phyloP scores from a whole-genome alignment of 2,113 vertebrate species.

The Platycercus adscitus region DNA sequence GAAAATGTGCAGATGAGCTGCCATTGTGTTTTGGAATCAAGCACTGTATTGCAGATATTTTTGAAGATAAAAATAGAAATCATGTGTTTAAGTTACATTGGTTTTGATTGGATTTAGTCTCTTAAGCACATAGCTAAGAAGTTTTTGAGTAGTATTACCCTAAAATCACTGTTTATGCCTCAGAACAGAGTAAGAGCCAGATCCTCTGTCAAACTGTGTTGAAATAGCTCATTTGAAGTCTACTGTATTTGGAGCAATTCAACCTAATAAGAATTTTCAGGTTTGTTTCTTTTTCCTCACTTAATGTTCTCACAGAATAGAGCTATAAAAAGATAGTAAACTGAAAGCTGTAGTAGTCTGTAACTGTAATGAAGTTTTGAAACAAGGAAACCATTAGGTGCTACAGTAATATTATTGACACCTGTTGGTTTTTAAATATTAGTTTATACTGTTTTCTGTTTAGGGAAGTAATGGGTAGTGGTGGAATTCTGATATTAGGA shows the following conservation, averaged over 20 bases:
- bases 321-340: background rate
- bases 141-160: background rate
- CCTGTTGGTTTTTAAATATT: background rate
- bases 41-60: background rate
- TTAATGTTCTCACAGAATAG: background rate
- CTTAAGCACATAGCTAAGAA: background rate
- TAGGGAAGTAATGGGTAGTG: background rate
- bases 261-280: background rate
- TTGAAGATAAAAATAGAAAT: background rate
- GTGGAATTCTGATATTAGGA: background rate
- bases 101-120: background rate
- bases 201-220: background rate
- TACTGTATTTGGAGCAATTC: background rate
- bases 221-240: background rate
- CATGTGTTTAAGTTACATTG: background rate
- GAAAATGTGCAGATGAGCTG: background rate
- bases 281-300: background rate
- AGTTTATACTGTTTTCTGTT: background rate
- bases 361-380: background rate
- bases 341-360: background rate
- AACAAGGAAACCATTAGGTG: background rate
- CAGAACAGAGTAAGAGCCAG: background rate
- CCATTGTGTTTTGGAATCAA: background rate
- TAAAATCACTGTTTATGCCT: background rate
- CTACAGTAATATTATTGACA: background rate